Evolutionary conservation across 2,113 vertebrate species (phyloP), one percentile per base, ranked within the genome.

Genomic region (Anoura caudifer): DNA sequence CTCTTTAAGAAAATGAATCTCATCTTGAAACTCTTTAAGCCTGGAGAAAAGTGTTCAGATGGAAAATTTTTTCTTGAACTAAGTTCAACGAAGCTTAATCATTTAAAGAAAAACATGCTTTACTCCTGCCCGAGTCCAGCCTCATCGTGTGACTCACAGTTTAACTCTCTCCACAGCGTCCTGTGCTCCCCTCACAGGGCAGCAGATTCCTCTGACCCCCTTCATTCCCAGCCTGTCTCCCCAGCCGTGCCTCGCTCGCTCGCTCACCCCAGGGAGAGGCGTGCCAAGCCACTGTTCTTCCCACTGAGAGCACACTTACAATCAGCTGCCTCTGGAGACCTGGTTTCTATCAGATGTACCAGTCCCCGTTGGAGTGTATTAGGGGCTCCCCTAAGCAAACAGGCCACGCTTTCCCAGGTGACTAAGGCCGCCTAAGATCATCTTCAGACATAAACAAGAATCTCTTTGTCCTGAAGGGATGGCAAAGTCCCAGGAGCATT

Each of bases 31-130:
- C 43, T 54, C 72, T 94, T 76, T 84, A 77, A 70, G 41, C 47
- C 67, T 86, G 45, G 72, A 19, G 69, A 54, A 65, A 63, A 45
- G 36, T 38, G 73, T 45, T 87, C 52, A 79, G 63, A 90, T 45
- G 79, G 79, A 85, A 90, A 76, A 56, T 85, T 91, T 94, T 95
- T 85, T 85, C 81, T 91, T 95, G 93, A 95, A 67, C 95, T 47
- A 73, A 82, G 56, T 95, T 93, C 97, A 96, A 92, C 87, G 76
- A 28, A 87, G 81, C 90, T 95, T 95, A 97, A 97, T 97, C 81
- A 94, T 96, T 97, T 90, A 95, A 97, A 95, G 79, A 72, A 96
- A 96, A 95, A 92, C 84, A 81, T 70, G 81, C 61, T 88, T 95
- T 70, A 73, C 69, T 73, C 43, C 91, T 89, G 67, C 77, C 36